A percentile compares a stretch with the other conserved stretches of the same genome.
Evolutionary conservation across 1,140 invertebrate genomes (phyloP).

Genomic region (Calliphora vicina): DNA sequence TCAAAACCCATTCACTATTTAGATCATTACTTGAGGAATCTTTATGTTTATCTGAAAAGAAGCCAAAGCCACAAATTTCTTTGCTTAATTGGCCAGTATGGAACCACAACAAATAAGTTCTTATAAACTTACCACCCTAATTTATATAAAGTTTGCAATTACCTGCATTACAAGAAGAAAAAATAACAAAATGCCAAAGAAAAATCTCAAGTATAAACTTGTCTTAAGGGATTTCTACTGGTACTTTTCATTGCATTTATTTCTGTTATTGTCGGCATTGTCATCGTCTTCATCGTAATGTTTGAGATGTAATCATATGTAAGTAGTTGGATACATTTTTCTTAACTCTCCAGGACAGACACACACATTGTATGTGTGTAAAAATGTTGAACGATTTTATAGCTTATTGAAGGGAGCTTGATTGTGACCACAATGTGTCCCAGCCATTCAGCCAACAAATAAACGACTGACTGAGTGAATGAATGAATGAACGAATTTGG

Average conservation of each 20-base stretch:
- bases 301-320: conserved; percentile 14
- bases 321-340: neutral
- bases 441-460: neutral
- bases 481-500: neutral
- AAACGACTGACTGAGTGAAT: neutral
- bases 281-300: conserved; percentile 5
- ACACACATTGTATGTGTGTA: neutral
- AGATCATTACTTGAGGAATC: too few species aligned
- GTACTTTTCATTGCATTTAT: neutral
- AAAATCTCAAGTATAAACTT: neutral
- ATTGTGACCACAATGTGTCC: neutral
- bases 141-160: too few species aligned
- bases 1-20: too few species aligned
- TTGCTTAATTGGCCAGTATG: too few species aligned
- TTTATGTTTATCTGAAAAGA: too few species aligned
- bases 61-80: too few species aligned
- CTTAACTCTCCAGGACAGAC: neutral
- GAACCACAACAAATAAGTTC: too few species aligned
- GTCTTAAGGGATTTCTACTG: neutral
- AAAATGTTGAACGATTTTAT: neutral
- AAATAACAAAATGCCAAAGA: too few species aligned
- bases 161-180: too few species aligned
- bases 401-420: neutral
- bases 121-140: too few species aligned
- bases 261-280: neutral